Evolutionary conservation across 92 coral and sea anemone species (phyloP).

Genomic region (Parazoanthus swiftii): DNA sequence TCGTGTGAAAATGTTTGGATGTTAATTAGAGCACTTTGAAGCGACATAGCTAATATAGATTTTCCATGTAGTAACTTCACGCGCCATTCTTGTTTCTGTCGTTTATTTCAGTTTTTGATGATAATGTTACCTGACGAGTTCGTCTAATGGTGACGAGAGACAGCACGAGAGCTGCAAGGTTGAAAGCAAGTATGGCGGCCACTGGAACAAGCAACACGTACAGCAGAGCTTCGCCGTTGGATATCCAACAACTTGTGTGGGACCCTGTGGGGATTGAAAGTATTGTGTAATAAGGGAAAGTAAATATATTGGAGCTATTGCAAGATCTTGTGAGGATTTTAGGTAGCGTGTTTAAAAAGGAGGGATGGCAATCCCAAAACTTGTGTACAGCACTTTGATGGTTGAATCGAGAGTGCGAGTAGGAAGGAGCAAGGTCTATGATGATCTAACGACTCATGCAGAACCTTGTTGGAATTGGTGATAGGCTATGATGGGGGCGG

Average conservation of each 20-base stretch:
- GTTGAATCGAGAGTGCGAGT: neutral
- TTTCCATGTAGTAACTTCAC: too few species aligned
- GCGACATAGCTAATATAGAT: too few species aligned
- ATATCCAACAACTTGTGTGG: neutral
- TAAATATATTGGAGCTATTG: too few species aligned
- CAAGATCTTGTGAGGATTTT: too few species aligned
- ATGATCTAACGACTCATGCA: neutral
- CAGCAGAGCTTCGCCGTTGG: slow-evolving; percentile 10
- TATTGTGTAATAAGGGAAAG: too few species aligned
- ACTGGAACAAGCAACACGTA: slow-evolving; percentile 7
- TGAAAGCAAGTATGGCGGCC: slow-evolving; percentile 3
- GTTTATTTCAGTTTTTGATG: too few species aligned
- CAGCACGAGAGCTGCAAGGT: neutral
- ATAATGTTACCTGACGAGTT: neutral
- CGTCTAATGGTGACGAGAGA: neutral
- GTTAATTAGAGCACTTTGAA: too few species aligned
- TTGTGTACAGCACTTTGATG: neutral
- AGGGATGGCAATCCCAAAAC: too few species aligned
- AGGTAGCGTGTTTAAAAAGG: too few species aligned
- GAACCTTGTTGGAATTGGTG: neutral
- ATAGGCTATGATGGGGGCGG: too few species aligned
- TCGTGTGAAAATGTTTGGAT: too few species aligned
- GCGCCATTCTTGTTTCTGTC: too few species aligned
- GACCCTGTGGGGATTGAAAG: neutral
- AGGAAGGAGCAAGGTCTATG: neutral